Evolutionary conservation across 1,140 invertebrate species (phyloP), one percentile per base, ranked within the genome.

Genomic region (Arion vulgaris): DNA sequence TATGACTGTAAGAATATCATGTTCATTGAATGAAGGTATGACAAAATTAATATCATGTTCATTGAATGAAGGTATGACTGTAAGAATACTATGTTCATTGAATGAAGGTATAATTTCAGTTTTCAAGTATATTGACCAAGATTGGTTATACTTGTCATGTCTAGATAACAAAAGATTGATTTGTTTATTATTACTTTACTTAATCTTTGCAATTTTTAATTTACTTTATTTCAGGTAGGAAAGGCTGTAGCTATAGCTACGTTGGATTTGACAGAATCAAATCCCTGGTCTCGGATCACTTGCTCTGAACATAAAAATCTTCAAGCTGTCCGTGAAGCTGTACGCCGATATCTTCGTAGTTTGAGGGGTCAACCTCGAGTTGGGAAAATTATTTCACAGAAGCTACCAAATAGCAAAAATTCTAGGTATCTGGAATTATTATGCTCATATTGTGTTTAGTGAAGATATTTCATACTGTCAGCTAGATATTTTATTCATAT

Each of bases 201-300:
- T 15, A 45, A 45, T 15, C 71, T 19, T 39, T 73, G 2, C 13
- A 38, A 38, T 34, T 9, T 51, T 19, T 80, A 32, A n/a, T n/a
- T 69, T 83, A 62, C 77, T 74, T 78, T 73, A 26, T 32, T 83
- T 26, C 71, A 97, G 96, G 95, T 97, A 90, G 97, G 97, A 15
- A 94, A 94, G 87, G 95, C 96, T 1, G 91, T 97, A 84, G 95
- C 96, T 77, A 94, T 95, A 72, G 96, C 96, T 2, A 95, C 97
- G 78, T 91, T 97, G 76, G 97, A 98, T 93, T 92, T 97, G 85
- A 95, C 94, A 38, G 95, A 95, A 69, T 77, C 87, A 41, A 96
- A 97, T 93, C 96, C 96, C 1, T 95, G 95, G 91, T 96, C 96
- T 69, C 94, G 96, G 69, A 91, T 97, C 73, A 94, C 94, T 45